Base-by-base conservation (phyloP, 2,113 vertebrate genomes). In the Phaethon lepturus region DNA sequence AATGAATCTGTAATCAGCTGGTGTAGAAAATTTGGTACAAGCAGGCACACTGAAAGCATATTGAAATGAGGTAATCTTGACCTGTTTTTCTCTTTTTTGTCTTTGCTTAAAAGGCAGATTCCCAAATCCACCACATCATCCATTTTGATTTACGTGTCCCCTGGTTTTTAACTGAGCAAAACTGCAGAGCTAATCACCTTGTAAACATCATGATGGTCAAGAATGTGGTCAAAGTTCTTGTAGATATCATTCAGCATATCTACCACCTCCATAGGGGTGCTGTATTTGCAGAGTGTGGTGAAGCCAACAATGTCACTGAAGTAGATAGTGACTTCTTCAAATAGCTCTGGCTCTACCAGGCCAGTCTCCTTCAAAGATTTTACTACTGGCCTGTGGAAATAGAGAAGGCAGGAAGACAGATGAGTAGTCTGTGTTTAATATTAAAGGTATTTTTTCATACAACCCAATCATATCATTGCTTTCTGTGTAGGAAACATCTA, bases 221-320 rank as follows among this genome's bases (percentile, higher is more conserved):
- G 98, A 93, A 99, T 99, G 96, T 98, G 99, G 96, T 99, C 99
- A 78, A 99, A 99, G 96, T 99, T 99, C 98, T 99, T 99, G 97
- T 99, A 99, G 98, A 99, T 99, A 94, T 99, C 98, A 4, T 99
- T 99, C 53, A 99, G 99, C 99, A 99, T 99, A 98, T 99, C 99
- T 49, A 99, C 99, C 97, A 99, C 99, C 96, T 99, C 99, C 99
- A 99, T 99, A 89, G 99, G 99, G 5, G 99, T 99, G 98, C 99
- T 99, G 98, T 99, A 99, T 97, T 99, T 99, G 98, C 99, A 99
- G 81, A 99, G 98, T 1, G 99, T 99, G 60, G 99, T 99, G 98
- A 99, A 99, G 42, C 99, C 99, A 74, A 99, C 99, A 38, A 99
- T 99, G 96, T 99, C 99, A 60, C 99, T 99, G 98, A 99, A 99